These are phyloP conservation scores for Pyrrhosoma nymphula DNA, from an alignment of 2,888 invertebrate species.

Conservation along the genomic window DNA sequence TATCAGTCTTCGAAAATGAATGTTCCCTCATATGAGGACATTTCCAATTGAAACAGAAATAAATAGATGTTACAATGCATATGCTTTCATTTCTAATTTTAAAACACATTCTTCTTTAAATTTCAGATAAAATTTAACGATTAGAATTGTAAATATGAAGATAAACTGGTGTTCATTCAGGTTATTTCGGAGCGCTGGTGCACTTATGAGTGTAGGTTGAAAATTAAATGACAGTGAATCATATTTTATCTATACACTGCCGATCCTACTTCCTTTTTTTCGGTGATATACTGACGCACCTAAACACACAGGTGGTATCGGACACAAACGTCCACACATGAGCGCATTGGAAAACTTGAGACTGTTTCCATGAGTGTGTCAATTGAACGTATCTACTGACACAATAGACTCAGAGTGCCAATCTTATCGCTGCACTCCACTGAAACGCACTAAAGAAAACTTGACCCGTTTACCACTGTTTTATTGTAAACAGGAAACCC, in stretches of 20 bases:
- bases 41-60: no score
- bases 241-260: not conserved
- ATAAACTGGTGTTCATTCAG: no score
- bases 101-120: no score
- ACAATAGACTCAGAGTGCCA: not conserved
- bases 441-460: not conserved
- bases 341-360: not conserved
- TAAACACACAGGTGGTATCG: not conserved
- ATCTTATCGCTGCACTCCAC: not conserved
- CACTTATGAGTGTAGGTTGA: no score
- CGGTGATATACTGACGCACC: no score
- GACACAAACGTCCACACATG: not conserved
- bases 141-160: no score
- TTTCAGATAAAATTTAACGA: no score
- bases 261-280: not conserved
- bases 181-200: no score
- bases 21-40: no score
- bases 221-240: not conserved
- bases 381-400: not conserved
- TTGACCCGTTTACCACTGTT: not conserved
- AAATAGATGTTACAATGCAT: no score
- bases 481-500: conserved; percentile 27
- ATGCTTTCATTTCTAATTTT: no score
- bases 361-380: not conserved
- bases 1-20: no score